Evolutionary conservation across 2,797 vertebrate species (phyloP).

Genomic region (Sitta carolinensis): DNA sequence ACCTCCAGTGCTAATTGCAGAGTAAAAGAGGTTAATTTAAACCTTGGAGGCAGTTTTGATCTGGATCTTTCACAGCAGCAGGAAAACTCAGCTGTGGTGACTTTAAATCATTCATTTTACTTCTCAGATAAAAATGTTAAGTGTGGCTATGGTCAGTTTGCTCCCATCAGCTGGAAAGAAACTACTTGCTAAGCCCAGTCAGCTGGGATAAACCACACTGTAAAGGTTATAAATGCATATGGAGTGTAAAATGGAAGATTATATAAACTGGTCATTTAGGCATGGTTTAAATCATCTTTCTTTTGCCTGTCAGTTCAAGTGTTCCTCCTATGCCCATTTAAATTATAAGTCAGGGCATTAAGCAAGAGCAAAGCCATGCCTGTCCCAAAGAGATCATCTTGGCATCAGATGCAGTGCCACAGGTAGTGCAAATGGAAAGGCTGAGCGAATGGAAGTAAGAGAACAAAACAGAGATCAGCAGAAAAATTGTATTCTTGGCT

Average conservation of each 20-base stretch:
- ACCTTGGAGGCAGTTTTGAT: not conserved
- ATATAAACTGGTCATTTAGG: not conserved
- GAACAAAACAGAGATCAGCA: constrained; percentile 46
- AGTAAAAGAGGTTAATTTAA: constrained; percentile 17
- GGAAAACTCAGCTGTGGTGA: not conserved
- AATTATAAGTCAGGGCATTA: not conserved
- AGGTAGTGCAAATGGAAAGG: not conserved
- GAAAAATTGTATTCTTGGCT: constrained; percentile 28
- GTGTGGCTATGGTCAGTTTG: not conserved
- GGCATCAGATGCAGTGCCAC: not conserved
- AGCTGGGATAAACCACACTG: not conserved
- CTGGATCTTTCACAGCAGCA: not conserved
- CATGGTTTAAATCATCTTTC: not conserved
- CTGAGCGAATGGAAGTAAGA: constrained; percentile 2
- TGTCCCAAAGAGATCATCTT: not conserved
- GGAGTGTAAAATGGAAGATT: not conserved
- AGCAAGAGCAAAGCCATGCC: not conserved
- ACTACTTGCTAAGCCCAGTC: not conserved
- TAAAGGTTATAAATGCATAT: not conserved
- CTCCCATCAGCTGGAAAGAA: not conserved
- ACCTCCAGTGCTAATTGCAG: constrained; percentile 21
- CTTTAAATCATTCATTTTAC: not conserved
- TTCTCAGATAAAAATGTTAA: not conserved
- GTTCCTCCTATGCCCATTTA: not conserved
- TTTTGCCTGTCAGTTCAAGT: not conserved